Evolutionary conservation across 2,888 invertebrate genomes (phyloP).

Genomic region (Amorpha juglandis): DNA sequence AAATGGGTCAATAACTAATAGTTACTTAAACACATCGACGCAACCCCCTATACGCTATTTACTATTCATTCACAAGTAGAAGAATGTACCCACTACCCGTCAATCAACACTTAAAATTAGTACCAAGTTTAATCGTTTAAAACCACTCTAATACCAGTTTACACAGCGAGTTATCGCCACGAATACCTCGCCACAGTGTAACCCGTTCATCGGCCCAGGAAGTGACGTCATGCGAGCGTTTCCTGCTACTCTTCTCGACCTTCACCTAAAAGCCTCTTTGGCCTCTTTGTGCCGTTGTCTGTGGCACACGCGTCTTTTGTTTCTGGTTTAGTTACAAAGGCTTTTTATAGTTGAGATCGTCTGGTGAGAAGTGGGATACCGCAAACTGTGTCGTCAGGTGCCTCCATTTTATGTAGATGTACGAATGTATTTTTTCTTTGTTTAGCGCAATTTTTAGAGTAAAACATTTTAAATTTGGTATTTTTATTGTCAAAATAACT

Average conservation of each 20-base stretch:
- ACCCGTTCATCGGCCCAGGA: conserved; percentile 69
- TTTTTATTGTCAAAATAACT: neutral
- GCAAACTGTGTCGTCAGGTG: conserved; percentile 9
- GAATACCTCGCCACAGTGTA: conserved; percentile 55
- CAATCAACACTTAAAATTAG: conserved; percentile 51
- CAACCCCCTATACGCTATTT: neutral
- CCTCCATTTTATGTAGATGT: neutral
- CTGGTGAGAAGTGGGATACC: conserved; percentile 19
- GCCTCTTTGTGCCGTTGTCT: conserved; percentile 47
- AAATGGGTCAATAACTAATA: neutral
- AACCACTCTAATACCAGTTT: conserved; percentile 57
- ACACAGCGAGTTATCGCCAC: conserved; percentile 60
- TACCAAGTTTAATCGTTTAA: conserved; percentile 49
- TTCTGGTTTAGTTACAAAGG: conserved; percentile 15
- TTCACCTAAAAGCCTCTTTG: conserved; percentile 70
- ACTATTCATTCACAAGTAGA: conserved; percentile 12
- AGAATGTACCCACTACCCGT: conserved; percentile 38
- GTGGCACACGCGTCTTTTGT: conserved; percentile 29
- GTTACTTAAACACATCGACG: neutral
- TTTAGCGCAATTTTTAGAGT: neutral
- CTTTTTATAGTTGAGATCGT: conserved; percentile 14
- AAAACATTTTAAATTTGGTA: neutral
- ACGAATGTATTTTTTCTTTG: neutral
- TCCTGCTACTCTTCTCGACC: conserved; percentile 70
- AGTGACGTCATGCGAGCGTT: conserved; percentile 71